A percentile compares a stretch with the other conserved stretches of the same genome.
Evolutionary conservation across 2,797 vertebrate genomes (phyloP).

Genomic region (Silurus lanzhouensis): DNA sequence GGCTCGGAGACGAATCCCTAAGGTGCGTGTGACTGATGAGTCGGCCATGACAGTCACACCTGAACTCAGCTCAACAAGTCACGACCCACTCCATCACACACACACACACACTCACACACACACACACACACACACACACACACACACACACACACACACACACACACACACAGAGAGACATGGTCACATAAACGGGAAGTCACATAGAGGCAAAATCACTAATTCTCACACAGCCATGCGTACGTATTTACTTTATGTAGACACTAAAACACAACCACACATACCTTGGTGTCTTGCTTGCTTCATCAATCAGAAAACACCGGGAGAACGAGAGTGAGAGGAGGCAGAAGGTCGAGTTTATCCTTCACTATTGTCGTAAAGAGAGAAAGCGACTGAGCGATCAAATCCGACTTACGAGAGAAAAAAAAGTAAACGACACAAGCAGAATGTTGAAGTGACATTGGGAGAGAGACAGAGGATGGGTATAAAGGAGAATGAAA

Average conservation of each 20-base stretch:
- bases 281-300: constrained; percentile 2
- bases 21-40: constrained; percentile 27
- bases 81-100: constrained; percentile 26
- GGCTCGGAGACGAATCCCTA: background rate
- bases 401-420: constrained; percentile 10
- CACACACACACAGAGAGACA: constrained; percentile 1
- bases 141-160: background rate
- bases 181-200: background rate
- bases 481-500: background rate
- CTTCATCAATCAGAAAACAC: constrained; percentile 55
- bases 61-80: constrained; percentile 37
- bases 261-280: background rate
- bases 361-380: constrained; percentile 51
- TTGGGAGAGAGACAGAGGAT: background rate
- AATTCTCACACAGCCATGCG: background rate
- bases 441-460: no score
- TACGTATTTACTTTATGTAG: background rate
- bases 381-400: background rate
- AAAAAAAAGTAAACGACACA: background rate
- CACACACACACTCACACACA: background rate
- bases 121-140: constrained; percentile 9
- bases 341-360: constrained; percentile 54
- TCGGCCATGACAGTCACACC: constrained; percentile 41
- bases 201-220: background rate
- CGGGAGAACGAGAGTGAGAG: constrained; percentile 27